A percentile compares a stretch with the other conserved stretches of the same genome.
Conservation (phyloP, 2,113 vertebrate species). For the Odobenus rosmarus region DNA sequence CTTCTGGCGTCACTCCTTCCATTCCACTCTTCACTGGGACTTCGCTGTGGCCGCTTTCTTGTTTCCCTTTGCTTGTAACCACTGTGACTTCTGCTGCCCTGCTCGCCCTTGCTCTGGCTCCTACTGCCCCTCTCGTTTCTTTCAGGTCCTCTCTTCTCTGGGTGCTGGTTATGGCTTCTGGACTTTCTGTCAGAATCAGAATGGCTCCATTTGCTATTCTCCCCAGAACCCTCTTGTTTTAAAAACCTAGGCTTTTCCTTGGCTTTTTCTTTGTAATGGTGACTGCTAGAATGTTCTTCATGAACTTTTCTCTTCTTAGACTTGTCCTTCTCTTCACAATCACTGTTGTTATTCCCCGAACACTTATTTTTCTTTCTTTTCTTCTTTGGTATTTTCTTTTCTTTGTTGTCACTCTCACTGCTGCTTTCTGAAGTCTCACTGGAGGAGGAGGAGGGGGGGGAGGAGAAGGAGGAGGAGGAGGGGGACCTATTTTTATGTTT, state of each 20-base stretch:
- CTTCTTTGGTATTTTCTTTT: slow-evolving; percentile 87
- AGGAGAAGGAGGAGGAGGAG: background rate
- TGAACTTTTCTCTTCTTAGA: slow-evolving; percentile 85
- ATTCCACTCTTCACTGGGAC: slow-evolving; percentile 63
- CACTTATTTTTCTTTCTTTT: slow-evolving; percentile 88
- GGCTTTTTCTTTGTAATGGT: slow-evolving; percentile 81
- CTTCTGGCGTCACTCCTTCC: slow-evolving; percentile 71
- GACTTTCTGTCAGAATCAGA: slow-evolving; percentile 84
- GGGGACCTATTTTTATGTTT: slow-evolving; percentile 89
- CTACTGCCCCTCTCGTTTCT: slow-evolving; percentile 80
- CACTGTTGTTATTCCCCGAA: slow-evolving; percentile 85
- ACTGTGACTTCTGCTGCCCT: slow-evolving; percentile 72
- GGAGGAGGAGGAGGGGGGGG: slow-evolving; percentile 76
- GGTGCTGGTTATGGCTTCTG: slow-evolving; percentile 81
- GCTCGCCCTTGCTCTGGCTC: slow-evolving; percentile 81
- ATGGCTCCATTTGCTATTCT: slow-evolving; percentile 80
- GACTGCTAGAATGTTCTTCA: slow-evolving; percentile 83
- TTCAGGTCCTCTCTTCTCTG: slow-evolving; percentile 76
- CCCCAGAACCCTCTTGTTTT: slow-evolving; percentile 78
- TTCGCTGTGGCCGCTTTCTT: slow-evolving; percentile 80
- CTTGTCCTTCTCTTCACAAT: slow-evolving; percentile 85
- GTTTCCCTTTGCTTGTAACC: slow-evolving; percentile 80
- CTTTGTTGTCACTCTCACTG: slow-evolving; percentile 87
- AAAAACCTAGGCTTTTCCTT: slow-evolving; percentile 79
- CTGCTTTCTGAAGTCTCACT: slow-evolving; percentile 87